Evolutionary conservation across 2,113 vertebrate genomes (phyloP).

Genomic region (Chiloscyllium plagiosum): DNA sequence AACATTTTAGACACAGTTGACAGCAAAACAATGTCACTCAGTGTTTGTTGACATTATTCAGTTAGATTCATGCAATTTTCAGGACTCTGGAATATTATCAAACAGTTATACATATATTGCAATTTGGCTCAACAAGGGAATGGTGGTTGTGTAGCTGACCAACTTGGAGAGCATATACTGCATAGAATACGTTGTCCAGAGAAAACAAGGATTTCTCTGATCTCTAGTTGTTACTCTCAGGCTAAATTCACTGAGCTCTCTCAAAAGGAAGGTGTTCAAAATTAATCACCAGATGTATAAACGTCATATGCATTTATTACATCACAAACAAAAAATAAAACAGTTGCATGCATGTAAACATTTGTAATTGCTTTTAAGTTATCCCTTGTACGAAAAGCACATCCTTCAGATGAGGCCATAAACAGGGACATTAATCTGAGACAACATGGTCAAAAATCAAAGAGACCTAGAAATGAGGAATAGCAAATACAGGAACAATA

Average conservation of each 20-base stretch:
- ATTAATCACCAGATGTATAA: background rate
- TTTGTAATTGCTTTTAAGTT: background rate
- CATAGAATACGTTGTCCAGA: too few species aligned
- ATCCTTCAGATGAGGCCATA: background rate
- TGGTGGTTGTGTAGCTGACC: too few species aligned
- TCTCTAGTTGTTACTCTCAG: background rate
- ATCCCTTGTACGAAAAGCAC: background rate
- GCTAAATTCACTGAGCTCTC: background rate
- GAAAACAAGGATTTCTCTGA: background rate
- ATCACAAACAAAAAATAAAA: background rate
- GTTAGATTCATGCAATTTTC: too few species aligned
- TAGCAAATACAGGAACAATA: background rate
- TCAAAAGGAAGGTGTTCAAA: background rate
- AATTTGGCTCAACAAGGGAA: too few species aligned
- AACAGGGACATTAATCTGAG: background rate
- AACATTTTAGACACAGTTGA: too few species aligned
- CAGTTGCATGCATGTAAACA: background rate
- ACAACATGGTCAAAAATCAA: background rate
- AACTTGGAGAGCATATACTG: too few species aligned
- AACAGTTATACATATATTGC: too few species aligned
- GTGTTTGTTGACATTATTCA: too few species aligned
- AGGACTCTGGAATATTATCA: too few species aligned
- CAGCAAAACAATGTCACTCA: too few species aligned
- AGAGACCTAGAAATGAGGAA: background rate
- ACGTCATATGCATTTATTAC: background rate